Percentiles rank a stretch among this genome's conserved stretches.
Conservation (phyloP, 1,140 invertebrate genomes). For the Drosophila fuyamai region DNA sequence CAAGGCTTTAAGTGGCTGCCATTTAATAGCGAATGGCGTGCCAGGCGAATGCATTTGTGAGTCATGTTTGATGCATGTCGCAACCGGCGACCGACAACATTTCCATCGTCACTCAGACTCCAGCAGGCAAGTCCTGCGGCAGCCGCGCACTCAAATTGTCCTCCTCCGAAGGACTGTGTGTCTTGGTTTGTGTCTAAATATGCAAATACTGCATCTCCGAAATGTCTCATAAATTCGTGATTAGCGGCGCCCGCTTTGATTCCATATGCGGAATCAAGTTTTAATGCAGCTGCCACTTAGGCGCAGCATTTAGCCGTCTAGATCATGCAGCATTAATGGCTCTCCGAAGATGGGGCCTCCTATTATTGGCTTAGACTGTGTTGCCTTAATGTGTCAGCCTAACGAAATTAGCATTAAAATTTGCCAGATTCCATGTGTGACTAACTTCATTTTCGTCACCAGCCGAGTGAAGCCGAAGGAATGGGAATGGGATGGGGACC, state of each 20-base stretch:
- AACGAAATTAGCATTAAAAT: constrained; percentile 79
- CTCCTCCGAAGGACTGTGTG: constrained; percentile 4
- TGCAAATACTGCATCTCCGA: constrained; percentile 50
- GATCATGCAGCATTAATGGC: constrained; percentile 58
- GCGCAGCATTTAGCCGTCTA: constrained; percentile 42
- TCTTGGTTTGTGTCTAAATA: constrained; percentile 53
- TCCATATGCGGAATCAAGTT: constrained; percentile 47
- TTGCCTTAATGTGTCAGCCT: constrained; percentile 69
- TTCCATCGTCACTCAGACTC: constrained; percentile 25
- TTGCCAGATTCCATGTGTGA: constrained; percentile 63
- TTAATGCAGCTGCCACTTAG: constrained; percentile 56
- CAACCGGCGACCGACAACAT: constrained; percentile 24
- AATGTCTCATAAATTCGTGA: constrained; percentile 57
- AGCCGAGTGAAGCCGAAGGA: neutral
- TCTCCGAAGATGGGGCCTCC: constrained; percentile 9
- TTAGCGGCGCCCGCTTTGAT: constrained; percentile 56
- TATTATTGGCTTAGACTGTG: constrained; percentile 63
- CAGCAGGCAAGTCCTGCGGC: constrained; percentile 29
- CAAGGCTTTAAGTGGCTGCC: constrained; percentile 48
- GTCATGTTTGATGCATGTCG: constrained; percentile 64
- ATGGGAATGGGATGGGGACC: neutral
- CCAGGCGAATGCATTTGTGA: constrained; percentile 45
- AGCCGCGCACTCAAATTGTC: constrained; percentile 63
- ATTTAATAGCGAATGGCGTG: constrained; percentile 27
- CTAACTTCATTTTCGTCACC: constrained; percentile 66